phyloP scores from a whole-genome alignment of 2,113 vertebrate species.

The Calonectris borealis region DNA sequence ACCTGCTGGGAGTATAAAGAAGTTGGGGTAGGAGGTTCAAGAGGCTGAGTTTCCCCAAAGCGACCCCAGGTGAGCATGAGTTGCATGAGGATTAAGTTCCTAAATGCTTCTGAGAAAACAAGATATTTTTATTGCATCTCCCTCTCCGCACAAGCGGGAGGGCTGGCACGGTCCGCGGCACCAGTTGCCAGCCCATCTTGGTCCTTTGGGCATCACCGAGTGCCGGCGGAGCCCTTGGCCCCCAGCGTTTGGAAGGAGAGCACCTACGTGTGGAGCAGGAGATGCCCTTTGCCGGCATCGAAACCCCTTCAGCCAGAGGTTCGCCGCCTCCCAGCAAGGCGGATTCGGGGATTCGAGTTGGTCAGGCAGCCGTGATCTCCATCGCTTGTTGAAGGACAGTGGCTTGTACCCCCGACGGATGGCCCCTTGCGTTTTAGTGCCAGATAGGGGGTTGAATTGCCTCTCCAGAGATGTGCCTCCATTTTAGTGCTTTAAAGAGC shows the following conservation, averaged over 20 bases:
- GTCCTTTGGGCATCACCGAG: neutral
- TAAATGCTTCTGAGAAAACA: neutral
- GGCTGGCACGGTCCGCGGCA: accelerated
- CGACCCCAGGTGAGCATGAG: accelerated
- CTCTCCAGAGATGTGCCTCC: neutral
- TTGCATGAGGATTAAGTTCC: neutral
- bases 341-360: neutral
- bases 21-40: neutral
- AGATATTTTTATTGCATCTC: neutral
- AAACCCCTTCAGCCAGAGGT: neutral
- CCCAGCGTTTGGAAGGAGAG: neutral
- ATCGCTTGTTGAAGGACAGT: neutral
- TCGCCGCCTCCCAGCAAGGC: neutral
- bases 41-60: neutral
- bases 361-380: neutral
- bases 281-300: neutral
- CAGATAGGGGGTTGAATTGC: neutral
- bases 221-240: neutral
- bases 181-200: neutral
- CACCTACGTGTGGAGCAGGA: accelerated
- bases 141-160: accelerated
- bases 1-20: neutral
- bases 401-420: neutral
- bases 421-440: neutral
- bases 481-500: neutral